Base-by-base conservation (phyloP, 2,888 invertebrate species). In the Monochamus alternatus region DNA sequence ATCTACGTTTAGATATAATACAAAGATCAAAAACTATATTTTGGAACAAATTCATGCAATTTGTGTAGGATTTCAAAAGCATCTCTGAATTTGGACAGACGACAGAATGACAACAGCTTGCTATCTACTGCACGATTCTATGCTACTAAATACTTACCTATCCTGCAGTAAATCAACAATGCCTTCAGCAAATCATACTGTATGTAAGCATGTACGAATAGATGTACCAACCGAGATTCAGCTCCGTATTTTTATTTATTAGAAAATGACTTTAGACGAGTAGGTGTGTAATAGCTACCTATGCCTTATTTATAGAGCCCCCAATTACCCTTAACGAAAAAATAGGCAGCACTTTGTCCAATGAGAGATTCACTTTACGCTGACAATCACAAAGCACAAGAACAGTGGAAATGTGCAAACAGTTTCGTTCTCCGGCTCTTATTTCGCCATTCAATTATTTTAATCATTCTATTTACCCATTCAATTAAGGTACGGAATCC, bases 391-490 rank as follows among this genome's bases (percentile, higher is more conserved):
- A 52, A 51, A 66, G 66, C 66, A 66, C 52, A 68, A 43, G 55
- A 68, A 55, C 55, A 8, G 55, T 55, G 55, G n/a, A 55, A 55
- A 55, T 55, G 55, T 14, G 55, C 55, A 47, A 47, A 47, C 47
- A 47, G 12, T 3, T 14, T 22, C 63, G 69, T 43, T 31, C 30
- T 60, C 38, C n/a, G 8, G 2, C 31, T 47, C 14, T 63, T 63
- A 63, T 67, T 69, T 68, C 55, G 44, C 44, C n/a, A 73, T 60
- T 60, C 73, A 73, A 73, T 73, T 73, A 73, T n/a, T 51, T 66
- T 73, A 73, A 73, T 66, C 73, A 73, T 73, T 73, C 66, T 66
- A 73, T 73, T 73, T 73, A 73, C 73, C 47, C 38, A 60, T 59
- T 43, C 3, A 73, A 73, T 64, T 63, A 73, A 73, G 62, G 63